Percentiles rank a stretch among this genome's conserved stretches.
Evolutionary conservation across 1,140 invertebrate genomes (phyloP).

Genomic region (Periplaneta americana): DNA sequence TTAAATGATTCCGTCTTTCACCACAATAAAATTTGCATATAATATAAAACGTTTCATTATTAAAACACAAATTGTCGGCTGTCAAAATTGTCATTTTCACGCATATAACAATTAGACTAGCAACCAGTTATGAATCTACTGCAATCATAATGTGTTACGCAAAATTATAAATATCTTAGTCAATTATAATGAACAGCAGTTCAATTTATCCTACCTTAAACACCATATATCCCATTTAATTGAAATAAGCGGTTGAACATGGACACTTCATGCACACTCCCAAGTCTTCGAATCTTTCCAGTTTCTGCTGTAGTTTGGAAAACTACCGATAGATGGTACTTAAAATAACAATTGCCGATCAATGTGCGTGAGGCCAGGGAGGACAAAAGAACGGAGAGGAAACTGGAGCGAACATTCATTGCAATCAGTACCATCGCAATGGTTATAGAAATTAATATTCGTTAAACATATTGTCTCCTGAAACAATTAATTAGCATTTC

Average conservation of each 20-base stretch:
- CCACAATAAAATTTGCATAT: background rate
- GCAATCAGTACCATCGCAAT: too few species aligned
- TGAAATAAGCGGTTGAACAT: background rate
- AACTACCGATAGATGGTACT: background rate
- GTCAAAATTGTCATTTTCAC: background rate
- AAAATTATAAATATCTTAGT: background rate
- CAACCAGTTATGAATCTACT: background rate
- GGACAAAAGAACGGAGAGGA: background rate
- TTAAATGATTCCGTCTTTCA: too few species aligned
- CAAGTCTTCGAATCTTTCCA: background rate
- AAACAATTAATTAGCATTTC: too few species aligned
- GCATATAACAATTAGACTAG: background rate
- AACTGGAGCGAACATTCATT: too few species aligned
- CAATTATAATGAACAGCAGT: background rate
- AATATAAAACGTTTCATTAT: background rate
- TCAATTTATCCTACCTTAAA: background rate
- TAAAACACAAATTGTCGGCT: background rate
- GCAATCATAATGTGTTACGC: background rate
- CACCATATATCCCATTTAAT: background rate
- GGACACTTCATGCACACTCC: background rate
- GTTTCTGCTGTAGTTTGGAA: background rate
- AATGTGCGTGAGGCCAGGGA: background rate
- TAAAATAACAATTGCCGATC: background rate
- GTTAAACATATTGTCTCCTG: too few species aligned
- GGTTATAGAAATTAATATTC: too few species aligned